Evolutionary conservation across 2,113 vertebrate genomes (phyloP), one percentile per base, ranked within the genome.

Genomic region (Archilochus colubris): DNA sequence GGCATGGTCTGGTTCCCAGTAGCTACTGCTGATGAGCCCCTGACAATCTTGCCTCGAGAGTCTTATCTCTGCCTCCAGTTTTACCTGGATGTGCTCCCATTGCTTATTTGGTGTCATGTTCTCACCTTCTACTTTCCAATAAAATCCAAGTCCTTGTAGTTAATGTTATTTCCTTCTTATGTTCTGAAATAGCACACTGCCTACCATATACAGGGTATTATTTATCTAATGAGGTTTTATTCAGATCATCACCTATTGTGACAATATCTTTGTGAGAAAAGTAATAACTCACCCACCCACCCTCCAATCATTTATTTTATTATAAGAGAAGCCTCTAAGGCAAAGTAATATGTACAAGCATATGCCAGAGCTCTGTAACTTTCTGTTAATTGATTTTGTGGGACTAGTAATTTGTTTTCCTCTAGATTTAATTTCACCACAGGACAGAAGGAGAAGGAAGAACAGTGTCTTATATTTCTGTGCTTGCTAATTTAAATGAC

Each of bases 1-100:
- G 0, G 1, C 8, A 40, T 3, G 4, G 22, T 1, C 0, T 0
- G 0, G 22, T 22, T 69, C n/a, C 20, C 25, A 1, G 0, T 10
- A 36, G 5, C 28, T 14, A 33, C 33, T 0, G 1, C 8, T 3
- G 1, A 9, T 0, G 8, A 88, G 17, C 8, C 0, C 4, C 40
- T 18, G 15, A 24, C 17, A 25, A 17, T 46, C 36, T 73, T 57
- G 17, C 14, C 24, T 51, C 15, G 15, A 21, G 3, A 40, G 21
- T 31, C 31, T 61, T 46, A 27, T 8, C 16, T 55, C 48, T 85
- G 40, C 25, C 40, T 51, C 20, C 27, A 27, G 4, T 51, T 85
- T 66, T 33, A 38, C 23, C 14, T 50, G 2, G 15, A 7, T 22
- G 22, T 31, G 27, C 6, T 67, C 17, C 30, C 17, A 24, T 22